These are phyloP conservation scores for Gryon sp. DNA, from an alignment of 1,140 invertebrate genomes.

Conservation along the genomic window DNA sequence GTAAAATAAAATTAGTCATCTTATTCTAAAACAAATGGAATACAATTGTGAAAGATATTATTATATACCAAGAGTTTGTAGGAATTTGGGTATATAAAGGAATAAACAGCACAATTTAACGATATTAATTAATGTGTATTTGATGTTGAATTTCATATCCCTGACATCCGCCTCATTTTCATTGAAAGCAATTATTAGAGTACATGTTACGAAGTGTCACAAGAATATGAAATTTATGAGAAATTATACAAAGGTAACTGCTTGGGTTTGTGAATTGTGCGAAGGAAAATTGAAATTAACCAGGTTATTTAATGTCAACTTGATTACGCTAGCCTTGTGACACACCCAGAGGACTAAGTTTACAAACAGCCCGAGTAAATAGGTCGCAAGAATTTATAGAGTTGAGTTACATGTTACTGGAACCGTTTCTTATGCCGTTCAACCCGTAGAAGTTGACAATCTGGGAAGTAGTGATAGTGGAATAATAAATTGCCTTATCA, in stretches of 20 bases:
- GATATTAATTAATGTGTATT: too few relatives aligned
- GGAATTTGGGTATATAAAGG: too few relatives aligned
- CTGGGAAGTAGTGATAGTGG: conserved; percentile 47
- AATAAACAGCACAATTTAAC: too few relatives aligned
- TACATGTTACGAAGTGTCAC: conserved; percentile 2
- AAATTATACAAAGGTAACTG: conserved; percentile 35
- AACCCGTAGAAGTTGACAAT: conserved; percentile 50
- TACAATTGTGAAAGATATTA: too few relatives aligned
- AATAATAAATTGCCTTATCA: conserved; percentile 49
- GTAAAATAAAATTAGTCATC: too few relatives aligned
- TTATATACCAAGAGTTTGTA: too few relatives aligned
- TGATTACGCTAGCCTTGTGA: conserved; percentile 51
- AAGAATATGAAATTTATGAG: conserved; percentile 22
- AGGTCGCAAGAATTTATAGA: conserved; percentile 64
- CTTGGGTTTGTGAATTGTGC: conserved; percentile 19
- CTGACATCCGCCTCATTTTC: neutral
- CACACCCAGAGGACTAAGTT: conserved; percentile 56
- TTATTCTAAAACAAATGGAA: too few relatives aligned
- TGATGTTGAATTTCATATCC: too few relatives aligned
- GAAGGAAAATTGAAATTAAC: conserved; percentile 60
- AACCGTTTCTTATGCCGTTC: conserved; percentile 55
- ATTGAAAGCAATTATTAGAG: neutral
- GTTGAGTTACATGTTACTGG: conserved; percentile 51
- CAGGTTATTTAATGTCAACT: conserved; percentile 58
- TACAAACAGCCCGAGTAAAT: conserved; percentile 61